phyloP scores from a whole-genome alignment of 2,888 invertebrate genomes.

The Thera obeliscata region DNA sequence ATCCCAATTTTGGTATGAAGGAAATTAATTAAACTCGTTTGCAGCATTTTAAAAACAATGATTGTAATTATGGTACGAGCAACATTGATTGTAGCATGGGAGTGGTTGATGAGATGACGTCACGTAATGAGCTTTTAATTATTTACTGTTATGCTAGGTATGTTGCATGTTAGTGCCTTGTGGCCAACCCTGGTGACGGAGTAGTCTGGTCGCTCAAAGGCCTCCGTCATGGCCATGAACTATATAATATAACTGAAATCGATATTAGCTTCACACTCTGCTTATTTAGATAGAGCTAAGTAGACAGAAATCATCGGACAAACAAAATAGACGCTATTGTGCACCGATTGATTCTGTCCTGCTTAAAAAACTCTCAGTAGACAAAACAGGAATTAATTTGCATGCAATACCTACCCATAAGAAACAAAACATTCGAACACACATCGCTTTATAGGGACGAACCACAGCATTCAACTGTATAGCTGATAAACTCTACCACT shows the following conservation, averaged over 20 bases:
- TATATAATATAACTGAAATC: no score
- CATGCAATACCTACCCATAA: slow-evolving; percentile 16
- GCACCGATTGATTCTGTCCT: slow-evolving; percentile 18
- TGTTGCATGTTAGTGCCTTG: background rate
- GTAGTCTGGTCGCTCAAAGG: background rate
- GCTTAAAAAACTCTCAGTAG: slow-evolving; percentile 14
- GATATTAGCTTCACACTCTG: no score
- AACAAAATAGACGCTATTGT: slow-evolving; percentile 3
- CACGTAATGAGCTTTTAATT: slow-evolving; percentile 8
- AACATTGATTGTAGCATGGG: background rate
- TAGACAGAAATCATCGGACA: background rate
- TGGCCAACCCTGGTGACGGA: slow-evolving; percentile 1
- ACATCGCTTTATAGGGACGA: slow-evolving; percentile 21
- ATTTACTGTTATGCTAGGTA: background rate
- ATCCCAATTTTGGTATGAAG: slow-evolving; percentile 29
- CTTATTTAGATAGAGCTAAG: no score
- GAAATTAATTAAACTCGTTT: slow-evolving; percentile 22
- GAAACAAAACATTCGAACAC: slow-evolving; percentile 17
- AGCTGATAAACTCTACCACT: slow-evolving; percentile 5
- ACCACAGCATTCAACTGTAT: slow-evolving; percentile 1
- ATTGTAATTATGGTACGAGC: slow-evolving; percentile 9
- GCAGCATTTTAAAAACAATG: slow-evolving; percentile 16
- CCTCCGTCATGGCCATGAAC: no score
- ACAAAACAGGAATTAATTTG: slow-evolving; percentile 35
- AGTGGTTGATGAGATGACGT: slow-evolving; percentile 21